These are phyloP conservation scores for Agonopterix arenella DNA, from an alignment of 2,888 invertebrate species.

Conservation along the genomic window DNA sequence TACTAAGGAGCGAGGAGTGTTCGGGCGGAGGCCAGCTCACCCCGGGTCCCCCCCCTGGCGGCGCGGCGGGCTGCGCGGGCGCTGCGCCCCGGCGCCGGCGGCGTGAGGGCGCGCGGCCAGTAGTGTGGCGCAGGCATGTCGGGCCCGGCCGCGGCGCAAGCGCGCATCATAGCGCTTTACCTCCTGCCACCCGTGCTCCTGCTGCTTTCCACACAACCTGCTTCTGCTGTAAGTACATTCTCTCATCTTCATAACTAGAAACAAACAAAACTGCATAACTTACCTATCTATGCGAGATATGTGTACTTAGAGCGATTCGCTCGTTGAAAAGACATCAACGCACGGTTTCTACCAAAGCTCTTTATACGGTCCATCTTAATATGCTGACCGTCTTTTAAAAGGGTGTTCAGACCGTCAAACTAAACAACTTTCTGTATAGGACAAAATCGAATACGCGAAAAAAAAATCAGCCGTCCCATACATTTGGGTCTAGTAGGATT, in stretches of 20 bases:
- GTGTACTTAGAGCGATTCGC: not conserved
- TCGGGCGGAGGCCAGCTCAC: conserved; percentile 49
- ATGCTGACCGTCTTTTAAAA: too few relatives aligned
- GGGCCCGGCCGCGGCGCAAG: conserved; percentile 73
- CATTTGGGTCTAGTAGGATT: too few relatives aligned
- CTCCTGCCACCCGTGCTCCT: conserved; percentile 52
- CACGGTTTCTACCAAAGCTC: conserved; percentile 7
- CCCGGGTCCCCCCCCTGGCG: conserved; percentile 42
- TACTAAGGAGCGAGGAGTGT: conserved; percentile 65
- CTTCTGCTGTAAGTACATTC: conserved; percentile 54
- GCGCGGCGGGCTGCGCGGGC: conserved; percentile 31
- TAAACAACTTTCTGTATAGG: too few relatives aligned
- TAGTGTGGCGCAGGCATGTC: conserved; percentile 73
- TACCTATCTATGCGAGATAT: not conserved
- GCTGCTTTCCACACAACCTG: conserved; percentile 40
- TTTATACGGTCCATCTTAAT: too few relatives aligned
- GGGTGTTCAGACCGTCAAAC: too few relatives aligned
- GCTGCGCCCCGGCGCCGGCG: conserved; percentile 25
- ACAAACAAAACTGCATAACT: not conserved
- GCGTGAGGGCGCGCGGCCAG: conserved; percentile 54
- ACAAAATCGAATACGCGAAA: too few relatives aligned
- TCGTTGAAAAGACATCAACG: conserved; percentile 39
- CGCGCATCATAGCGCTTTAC: conserved; percentile 54
- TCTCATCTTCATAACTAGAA: conserved; percentile 6
- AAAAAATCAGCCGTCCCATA: too few relatives aligned